Evolutionary conservation across 2,888 invertebrate genomes (phyloP).

Genomic region (Papilio gigon): DNA sequence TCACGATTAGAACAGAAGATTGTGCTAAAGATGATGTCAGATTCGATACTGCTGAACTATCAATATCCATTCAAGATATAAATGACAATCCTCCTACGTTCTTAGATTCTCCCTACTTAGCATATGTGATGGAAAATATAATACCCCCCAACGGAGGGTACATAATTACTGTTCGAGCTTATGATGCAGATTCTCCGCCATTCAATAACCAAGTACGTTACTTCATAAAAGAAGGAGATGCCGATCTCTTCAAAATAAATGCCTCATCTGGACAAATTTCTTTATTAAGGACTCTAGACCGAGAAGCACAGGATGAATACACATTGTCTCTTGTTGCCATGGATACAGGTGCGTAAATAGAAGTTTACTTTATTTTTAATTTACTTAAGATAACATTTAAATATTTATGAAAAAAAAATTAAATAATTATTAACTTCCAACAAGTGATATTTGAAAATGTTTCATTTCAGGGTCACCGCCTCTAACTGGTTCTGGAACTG

Average conservation of each 20-base stretch:
- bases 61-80: constrained; percentile 93
- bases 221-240: constrained; percentile 96
- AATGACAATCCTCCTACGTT: constrained; percentile 97
- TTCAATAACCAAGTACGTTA: constrained; percentile 95
- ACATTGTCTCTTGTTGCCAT: constrained; percentile 93
- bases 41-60: constrained; percentile 90
- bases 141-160: constrained; percentile 91
- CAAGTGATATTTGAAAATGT: not conserved
- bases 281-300: constrained; percentile 90
- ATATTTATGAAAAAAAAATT: too few species aligned
- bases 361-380: constrained; percentile 9
- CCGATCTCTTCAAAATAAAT: constrained; percentile 94
- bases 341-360: constrained; percentile 89
- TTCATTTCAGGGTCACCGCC: constrained; percentile 91
- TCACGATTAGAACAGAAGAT: constrained; percentile 94
- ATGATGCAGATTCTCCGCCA: constrained; percentile 95
- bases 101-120: constrained; percentile 96
- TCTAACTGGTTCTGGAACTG: constrained; percentile 94
- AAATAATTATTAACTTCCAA: not conserved
- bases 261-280: constrained; percentile 95
- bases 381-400: too few species aligned
- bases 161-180: constrained; percentile 91
- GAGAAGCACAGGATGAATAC: constrained; percentile 92
- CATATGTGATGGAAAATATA: constrained; percentile 96
- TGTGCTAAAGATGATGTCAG: constrained; percentile 88